Evolutionary conservation across 2,113 vertebrate genomes (phyloP).

Genomic region (Rhinogobius similis): DNA sequence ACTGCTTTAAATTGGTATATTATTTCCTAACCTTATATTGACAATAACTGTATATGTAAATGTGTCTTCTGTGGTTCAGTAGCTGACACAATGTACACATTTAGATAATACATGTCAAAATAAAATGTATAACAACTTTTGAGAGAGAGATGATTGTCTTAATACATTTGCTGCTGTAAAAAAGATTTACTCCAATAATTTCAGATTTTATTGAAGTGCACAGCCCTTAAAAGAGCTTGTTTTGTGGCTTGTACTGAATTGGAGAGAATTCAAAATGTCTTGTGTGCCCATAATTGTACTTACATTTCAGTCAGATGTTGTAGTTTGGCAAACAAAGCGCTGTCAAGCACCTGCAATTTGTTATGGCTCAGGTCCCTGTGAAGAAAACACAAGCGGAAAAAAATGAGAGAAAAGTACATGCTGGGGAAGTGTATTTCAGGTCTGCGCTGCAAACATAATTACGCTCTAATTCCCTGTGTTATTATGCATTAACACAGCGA

Average conservation of each 20-base stretch:
- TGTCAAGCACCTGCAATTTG: slow-evolving; percentile 86
- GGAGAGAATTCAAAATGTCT: slow-evolving; percentile 2
- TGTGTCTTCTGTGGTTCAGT: not conserved
- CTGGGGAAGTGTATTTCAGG: slow-evolving; percentile 18
- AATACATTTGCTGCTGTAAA: not conserved
- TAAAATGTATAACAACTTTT: not conserved
- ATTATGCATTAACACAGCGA: slow-evolving; percentile 24
- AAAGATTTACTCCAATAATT: not conserved
- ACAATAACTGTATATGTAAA: not conserved
- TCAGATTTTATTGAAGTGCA: not conserved
- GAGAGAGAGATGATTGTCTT: not conserved
- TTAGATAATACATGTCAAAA: not conserved
- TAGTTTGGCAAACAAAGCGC: slow-evolving; percentile 83
- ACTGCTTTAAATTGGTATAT: not conserved
- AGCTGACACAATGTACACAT: not conserved
- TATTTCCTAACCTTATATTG: not conserved
- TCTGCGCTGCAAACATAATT: slow-evolving; percentile 30
- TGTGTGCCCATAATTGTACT: slow-evolving; percentile 64
- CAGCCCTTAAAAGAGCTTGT: not conserved
- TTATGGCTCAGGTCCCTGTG: slow-evolving; percentile 93
- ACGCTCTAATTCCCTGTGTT: slow-evolving; percentile 27
- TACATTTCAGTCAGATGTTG: slow-evolving; percentile 89
- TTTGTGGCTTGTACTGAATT: not conserved
- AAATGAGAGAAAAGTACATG: slow-evolving; percentile 30
- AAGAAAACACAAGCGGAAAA: slow-evolving; percentile 47